Evolutionary conservation across 2,888 invertebrate genomes (phyloP).

Genomic region (Oscheius sp.): DNA sequence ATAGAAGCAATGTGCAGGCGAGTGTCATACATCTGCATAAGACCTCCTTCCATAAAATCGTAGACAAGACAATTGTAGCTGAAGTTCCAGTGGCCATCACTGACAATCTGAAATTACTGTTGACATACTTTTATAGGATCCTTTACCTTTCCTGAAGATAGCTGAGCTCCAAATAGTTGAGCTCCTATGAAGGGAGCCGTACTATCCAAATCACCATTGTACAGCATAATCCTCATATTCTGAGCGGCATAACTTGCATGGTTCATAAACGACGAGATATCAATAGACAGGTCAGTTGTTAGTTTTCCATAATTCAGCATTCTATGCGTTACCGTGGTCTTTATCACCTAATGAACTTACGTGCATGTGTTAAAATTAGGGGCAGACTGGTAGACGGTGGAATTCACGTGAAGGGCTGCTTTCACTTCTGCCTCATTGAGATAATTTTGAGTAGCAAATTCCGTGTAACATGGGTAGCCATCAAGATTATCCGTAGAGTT

Average conservation of each 20-base stretch:
- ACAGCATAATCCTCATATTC: conserved; percentile 47
- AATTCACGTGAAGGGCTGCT: conserved; percentile 51
- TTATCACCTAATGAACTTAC: conserved; percentile 7
- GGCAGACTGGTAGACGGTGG: conserved; percentile 6
- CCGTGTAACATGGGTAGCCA: conserved; percentile 52
- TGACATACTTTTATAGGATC: not conserved
- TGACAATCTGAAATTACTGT: conserved; percentile 25
- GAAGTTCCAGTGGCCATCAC: conserved; percentile 47
- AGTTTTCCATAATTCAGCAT: conserved; percentile 27
- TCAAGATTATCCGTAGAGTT: conserved; percentile 50
- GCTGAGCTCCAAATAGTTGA: conserved; percentile 45
- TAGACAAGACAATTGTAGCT: conserved; percentile 48
- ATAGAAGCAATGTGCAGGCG: conserved; percentile 44
- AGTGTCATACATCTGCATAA: conserved; percentile 40
- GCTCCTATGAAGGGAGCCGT: conserved; percentile 56
- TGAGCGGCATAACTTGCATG: conserved; percentile 38
- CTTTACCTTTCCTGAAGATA: not conserved
- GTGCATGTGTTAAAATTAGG: conserved; percentile 17
- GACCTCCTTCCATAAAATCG: conserved; percentile 48
- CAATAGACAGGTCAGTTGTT: conserved; percentile 38
- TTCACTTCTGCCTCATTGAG: conserved; percentile 49
- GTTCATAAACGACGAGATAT: conserved; percentile 40
- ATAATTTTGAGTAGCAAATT: conserved; percentile 40
- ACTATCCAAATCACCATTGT: conserved; percentile 62
- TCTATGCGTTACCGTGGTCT: conserved; percentile 4